Percentiles rank a stretch among this genome's conserved stretches.
These are phyloP conservation scores for Troglohyphantes excavatus DNA, from an alignment of 2,888 invertebrate genomes.

Conservation along the genomic window DNA sequence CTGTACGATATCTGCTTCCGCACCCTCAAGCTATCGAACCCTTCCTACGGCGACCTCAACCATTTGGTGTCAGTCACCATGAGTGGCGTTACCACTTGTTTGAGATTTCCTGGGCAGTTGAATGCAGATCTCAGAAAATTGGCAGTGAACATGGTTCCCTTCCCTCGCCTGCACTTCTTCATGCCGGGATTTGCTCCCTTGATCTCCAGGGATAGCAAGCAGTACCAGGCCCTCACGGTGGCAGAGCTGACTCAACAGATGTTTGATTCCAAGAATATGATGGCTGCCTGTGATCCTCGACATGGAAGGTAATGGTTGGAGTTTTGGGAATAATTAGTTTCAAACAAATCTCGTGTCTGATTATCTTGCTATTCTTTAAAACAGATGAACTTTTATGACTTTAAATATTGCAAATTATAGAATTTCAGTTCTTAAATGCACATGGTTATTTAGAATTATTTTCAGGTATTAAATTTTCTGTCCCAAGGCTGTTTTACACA, in stretches of 20 bases:
- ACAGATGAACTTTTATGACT: too few species aligned
- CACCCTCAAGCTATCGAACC: conserved; percentile 84
- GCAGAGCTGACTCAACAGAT: conserved; percentile 84
- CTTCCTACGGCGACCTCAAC: conserved; percentile 85
- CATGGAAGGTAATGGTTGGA: conserved; percentile 84
- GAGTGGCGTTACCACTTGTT: conserved; percentile 94
- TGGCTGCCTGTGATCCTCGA: conserved; percentile 85
- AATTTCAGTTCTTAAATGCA: too few species aligned
- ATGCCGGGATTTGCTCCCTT: conserved; percentile 80
- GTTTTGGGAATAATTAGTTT: too few species aligned
- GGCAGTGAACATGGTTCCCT: conserved; percentile 98
- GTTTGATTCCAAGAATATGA: conserved; percentile 85
- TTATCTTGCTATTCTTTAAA: too few species aligned
- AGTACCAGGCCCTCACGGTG: conserved; percentile 83
- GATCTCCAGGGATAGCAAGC: conserved; percentile 80
- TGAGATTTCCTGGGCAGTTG: conserved; percentile 95
- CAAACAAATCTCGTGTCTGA: too few species aligned
- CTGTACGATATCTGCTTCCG: conserved; percentile 89
- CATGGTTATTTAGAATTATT: too few species aligned
- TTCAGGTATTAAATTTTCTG: too few species aligned
- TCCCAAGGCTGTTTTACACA: too few species aligned
- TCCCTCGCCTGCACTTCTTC: conserved; percentile 87
- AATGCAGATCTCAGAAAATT: conserved; percentile 95
- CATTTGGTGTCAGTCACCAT: conserved; percentile 86
- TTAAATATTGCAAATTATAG: too few species aligned